Evolutionary conservation across 2,113 vertebrate species (phyloP).

Genomic region (Sturnira hondurensis): DNA sequence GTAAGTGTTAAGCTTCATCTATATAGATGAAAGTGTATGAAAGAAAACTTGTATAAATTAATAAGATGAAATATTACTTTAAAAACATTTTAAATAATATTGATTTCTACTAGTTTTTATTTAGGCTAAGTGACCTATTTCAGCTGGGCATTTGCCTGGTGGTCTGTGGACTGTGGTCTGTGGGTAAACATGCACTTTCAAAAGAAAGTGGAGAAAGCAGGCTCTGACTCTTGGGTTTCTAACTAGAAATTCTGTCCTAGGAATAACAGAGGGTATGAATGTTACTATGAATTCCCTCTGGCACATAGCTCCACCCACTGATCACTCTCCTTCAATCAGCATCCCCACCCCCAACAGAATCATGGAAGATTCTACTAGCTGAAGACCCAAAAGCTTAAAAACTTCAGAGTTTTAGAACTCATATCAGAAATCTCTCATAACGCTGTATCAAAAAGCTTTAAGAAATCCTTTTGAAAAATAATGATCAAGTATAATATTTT

Average conservation of each 20-base stretch:
- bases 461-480: not conserved
- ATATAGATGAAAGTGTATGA: not conserved
- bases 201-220: not conserved
- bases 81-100: constrained; percentile 35
- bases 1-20: not conserved
- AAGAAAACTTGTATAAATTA: constrained; percentile 32
- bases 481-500: not conserved
- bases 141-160: not conserved
- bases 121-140: constrained; percentile 21
- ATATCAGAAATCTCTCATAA: not conserved
- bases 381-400: not conserved
- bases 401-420: not conserved
- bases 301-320: not conserved
- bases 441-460: not conserved
- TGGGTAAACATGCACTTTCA: not conserved
- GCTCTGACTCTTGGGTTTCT: not conserved
- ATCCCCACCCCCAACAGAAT: not conserved
- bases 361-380: not conserved
- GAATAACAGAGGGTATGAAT: not conserved
- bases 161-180: not conserved
- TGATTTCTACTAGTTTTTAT: constrained; percentile 23
- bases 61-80: constrained; percentile 29
- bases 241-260: not conserved
- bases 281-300: not conserved
- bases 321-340: not conserved